A percentile compares a stretch with the other conserved stretches of the same genome.
phyloP scores from a whole-genome alignment of 2,888 invertebrate species.

The Archips crataeganus region DNA sequence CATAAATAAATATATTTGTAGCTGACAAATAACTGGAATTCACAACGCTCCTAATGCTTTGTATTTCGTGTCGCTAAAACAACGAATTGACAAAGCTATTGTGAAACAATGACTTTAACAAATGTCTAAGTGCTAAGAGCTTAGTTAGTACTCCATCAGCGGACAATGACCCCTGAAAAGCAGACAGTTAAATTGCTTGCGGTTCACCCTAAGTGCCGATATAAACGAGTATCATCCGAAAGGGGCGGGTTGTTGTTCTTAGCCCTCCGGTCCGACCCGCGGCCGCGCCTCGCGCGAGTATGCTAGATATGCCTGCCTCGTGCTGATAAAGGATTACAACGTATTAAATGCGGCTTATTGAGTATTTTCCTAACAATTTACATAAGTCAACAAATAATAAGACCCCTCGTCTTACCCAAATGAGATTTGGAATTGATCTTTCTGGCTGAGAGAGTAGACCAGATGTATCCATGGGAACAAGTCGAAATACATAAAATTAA shows the following conservation, averaged over 20 bases:
- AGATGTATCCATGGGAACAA: neutral
- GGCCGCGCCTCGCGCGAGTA: conserved; percentile 43
- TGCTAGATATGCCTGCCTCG: conserved; percentile 64
- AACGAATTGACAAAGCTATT: conserved; percentile 29
- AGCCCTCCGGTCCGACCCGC: conserved; percentile 42
- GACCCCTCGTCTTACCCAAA: conserved; percentile 58
- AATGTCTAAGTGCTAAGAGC: conserved; percentile 34
- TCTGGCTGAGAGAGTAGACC: conserved; percentile 28
- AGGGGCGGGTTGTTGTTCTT: conserved; percentile 51
- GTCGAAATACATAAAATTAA: too few relatives aligned
- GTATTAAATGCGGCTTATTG: conserved; percentile 72
- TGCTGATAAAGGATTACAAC: conserved; percentile 73
- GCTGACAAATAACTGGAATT: conserved; percentile 1
- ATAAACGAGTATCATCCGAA: conserved; percentile 51
- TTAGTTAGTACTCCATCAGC: conserved; percentile 45
- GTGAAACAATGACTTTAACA: conserved; percentile 34
- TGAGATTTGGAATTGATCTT: conserved; percentile 56
- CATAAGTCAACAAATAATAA: conserved; percentile 69
- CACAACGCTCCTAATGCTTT: neutral
- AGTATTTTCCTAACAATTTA: conserved; percentile 71
- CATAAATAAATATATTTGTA: too few relatives aligned
- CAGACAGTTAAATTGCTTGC: conserved; percentile 46
- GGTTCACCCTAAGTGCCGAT: conserved; percentile 50
- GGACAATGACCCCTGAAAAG: conserved; percentile 44
- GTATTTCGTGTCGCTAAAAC: conserved; percentile 27